These are phyloP conservation scores for Piprites chloris DNA, from an alignment of 2,113 vertebrate species.

Conservation along the genomic window DNA sequence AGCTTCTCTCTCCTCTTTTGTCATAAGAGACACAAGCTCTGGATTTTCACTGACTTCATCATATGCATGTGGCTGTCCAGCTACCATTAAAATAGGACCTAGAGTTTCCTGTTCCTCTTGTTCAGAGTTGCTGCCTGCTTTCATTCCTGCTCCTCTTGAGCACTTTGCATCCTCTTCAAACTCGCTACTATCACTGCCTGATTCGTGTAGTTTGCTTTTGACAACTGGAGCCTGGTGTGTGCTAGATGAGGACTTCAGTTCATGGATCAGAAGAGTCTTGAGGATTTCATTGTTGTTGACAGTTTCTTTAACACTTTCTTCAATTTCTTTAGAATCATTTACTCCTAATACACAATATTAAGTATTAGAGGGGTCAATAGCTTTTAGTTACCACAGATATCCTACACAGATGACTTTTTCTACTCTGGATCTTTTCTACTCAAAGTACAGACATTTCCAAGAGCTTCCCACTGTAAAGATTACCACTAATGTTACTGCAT, in stretches of 20 bases:
- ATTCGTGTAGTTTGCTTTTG: neutral
- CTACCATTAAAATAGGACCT: slow-evolving; percentile 55
- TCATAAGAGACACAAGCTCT: slow-evolving; percentile 67
- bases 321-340: neutral
- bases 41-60: slow-evolving; percentile 56
- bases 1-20: slow-evolving; percentile 40
- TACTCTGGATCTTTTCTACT: neutral
- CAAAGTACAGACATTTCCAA: neutral
- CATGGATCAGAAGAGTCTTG: slow-evolving; percentile 61
- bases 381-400: neutral
- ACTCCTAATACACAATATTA: neutral
- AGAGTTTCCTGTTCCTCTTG: slow-evolving; percentile 27
- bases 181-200: neutral
- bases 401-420: neutral
- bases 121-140: neutral
- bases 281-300: slow-evolving; percentile 49
- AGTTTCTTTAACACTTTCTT: neutral
- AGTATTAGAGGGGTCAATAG: neutral
- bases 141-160: neutral
- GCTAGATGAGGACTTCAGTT: slow-evolving; percentile 3
- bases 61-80: slow-evolving; percentile 37
- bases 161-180: slow-evolving; percentile 1
- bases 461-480: neutral
- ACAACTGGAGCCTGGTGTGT: neutral
- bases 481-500: neutral